These are phyloP conservation scores for Pyrgilauda ruficollis DNA, from an alignment of 2,113 vertebrate genomes.

Conservation along the genomic window DNA sequence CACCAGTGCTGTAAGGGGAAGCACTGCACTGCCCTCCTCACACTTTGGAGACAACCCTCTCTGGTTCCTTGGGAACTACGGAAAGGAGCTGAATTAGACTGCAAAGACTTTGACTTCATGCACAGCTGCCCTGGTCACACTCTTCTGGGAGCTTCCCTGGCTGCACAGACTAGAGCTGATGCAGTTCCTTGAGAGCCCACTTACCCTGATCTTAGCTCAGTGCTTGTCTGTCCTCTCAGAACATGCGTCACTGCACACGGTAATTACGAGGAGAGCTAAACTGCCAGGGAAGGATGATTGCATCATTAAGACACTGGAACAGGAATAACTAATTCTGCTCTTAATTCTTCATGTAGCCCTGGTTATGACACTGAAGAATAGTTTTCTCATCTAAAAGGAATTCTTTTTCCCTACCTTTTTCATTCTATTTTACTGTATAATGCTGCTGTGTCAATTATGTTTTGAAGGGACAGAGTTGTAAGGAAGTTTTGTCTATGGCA, in stretches of 20 bases:
- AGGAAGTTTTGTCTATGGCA: not conserved
- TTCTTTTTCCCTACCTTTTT: not conserved
- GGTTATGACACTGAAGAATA: not conserved
- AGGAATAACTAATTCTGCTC: slow-evolving; percentile 40
- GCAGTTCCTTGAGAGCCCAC: slow-evolving; percentile 28
- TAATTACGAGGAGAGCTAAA: slow-evolving; percentile 46
- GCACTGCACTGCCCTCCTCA: not conserved
- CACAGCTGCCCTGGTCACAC: not conserved
- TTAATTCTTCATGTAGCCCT: slow-evolving; percentile 23
- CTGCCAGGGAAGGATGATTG: slow-evolving; percentile 58
- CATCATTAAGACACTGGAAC: slow-evolving; percentile 47
- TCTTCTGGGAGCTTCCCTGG: not conserved
- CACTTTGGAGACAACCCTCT: not conserved
- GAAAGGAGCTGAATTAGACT: not conserved
- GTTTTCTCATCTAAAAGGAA: not conserved
- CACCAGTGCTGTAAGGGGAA: not conserved
- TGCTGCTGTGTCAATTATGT: not conserved
- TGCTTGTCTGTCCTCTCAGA: slow-evolving; percentile 50
- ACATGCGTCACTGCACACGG: slow-evolving; percentile 40
- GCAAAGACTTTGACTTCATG: not conserved
- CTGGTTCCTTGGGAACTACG: not conserved
- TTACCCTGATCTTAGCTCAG: slow-evolving; percentile 15
- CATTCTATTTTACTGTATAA: not conserved
- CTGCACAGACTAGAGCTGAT: slow-evolving; percentile 9
- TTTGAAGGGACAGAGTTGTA: not conserved